phyloP scores from a whole-genome alignment of 1,140 invertebrate genomes.

The Papilio aristodemus region DNA sequence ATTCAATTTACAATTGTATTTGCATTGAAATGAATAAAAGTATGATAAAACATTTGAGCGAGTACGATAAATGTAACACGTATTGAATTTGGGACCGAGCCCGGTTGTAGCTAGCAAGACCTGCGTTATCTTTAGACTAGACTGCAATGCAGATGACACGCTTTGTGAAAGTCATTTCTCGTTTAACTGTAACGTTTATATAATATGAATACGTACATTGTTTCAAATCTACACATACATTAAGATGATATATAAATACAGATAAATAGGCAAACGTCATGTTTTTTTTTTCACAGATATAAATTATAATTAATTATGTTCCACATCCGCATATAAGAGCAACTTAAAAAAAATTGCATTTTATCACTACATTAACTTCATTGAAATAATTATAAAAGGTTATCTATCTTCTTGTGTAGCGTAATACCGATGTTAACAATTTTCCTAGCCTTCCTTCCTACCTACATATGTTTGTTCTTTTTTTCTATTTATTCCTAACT shows the following conservation, averaged over 20 bases:
- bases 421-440: background rate
- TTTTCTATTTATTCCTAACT: too few species aligned
- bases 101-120: slow-evolving; percentile 42
- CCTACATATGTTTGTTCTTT: too few species aligned
- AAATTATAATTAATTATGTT: too few species aligned
- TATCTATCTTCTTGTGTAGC: background rate
- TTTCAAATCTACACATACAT: background rate
- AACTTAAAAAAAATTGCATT: too few species aligned
- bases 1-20: background rate
- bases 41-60: background rate
- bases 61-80: background rate
- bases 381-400: too few species aligned
- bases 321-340: too few species aligned
- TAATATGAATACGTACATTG: background rate
- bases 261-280: too few species aligned
- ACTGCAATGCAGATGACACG: slow-evolving; percentile 51
- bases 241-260: too few species aligned
- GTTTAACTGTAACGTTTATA: slow-evolving; percentile 5
- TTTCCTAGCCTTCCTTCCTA: too few species aligned
- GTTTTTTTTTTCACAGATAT: too few species aligned
- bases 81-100: slow-evolving; percentile 50
- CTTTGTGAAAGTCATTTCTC: slow-evolving; percentile 47
- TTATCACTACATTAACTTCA: too few species aligned
- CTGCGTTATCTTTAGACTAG: slow-evolving; percentile 63
- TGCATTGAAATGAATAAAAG: background rate